Conservation (phyloP, 2,888 invertebrate species). For the Parnassius glacialis region DNA sequence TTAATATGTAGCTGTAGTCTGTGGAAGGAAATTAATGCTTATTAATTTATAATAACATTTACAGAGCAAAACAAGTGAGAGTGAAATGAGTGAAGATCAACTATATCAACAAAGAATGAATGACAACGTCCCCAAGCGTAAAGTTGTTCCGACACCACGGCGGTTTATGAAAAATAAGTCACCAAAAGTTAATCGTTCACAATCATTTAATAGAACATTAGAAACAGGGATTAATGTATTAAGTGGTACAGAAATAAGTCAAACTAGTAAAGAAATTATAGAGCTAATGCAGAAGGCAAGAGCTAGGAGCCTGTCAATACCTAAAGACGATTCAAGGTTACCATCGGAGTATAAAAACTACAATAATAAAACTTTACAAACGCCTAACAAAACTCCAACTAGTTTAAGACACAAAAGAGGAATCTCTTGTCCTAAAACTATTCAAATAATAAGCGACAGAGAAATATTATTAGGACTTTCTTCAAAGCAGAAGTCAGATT, state of each 20-base stretch:
- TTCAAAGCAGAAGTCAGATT: conserved; percentile 58
- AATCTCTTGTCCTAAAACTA: conserved; percentile 77
- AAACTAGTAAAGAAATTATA: conserved; percentile 72
- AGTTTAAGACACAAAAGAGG: conserved; percentile 61
- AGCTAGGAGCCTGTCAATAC: conserved; percentile 73
- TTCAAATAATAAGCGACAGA: conserved; percentile 72
- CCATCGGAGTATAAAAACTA: conserved; percentile 57
- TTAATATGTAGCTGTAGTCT: conserved; percentile 3
- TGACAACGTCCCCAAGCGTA: conserved; percentile 55
- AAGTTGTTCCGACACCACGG: conserved; percentile 65
- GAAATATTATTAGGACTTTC: conserved; percentile 78
- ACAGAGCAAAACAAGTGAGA: conserved; percentile 80
- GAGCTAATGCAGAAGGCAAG: conserved; percentile 74
- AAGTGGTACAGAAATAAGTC: conserved; percentile 67
- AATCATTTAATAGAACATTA: conserved; percentile 72
- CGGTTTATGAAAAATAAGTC: conserved; percentile 68
- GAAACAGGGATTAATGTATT: conserved; percentile 62
- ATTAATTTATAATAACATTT: conserved; percentile 65
- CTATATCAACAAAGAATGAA: conserved; percentile 48
- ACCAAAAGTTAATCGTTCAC: conserved; percentile 76
- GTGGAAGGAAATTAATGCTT: conserved; percentile 44
- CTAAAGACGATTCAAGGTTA: conserved; percentile 72
- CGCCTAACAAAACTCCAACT: conserved; percentile 75
- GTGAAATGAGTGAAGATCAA: conserved; percentile 80
- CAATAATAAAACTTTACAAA: conserved; percentile 70